phyloP scores from a whole-genome alignment of 1,140 invertebrate species.

The Diploscapter pachys region DNA sequence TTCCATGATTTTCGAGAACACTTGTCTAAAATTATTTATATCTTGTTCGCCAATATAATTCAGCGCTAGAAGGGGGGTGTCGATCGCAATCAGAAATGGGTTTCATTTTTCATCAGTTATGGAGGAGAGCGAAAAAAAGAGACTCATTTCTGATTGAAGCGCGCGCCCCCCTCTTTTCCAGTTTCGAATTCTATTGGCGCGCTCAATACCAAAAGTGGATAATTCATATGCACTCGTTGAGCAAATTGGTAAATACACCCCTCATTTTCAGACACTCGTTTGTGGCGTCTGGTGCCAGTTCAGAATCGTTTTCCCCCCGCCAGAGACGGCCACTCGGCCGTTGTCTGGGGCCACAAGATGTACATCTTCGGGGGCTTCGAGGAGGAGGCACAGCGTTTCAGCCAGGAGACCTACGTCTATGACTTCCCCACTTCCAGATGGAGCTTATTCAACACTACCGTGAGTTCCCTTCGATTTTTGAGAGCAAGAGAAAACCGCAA shows the following conservation, averaged over 20 bases:
- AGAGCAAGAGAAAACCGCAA: background rate
- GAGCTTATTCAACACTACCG: constrained; percentile 52
- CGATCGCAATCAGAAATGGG: too few relatives aligned
- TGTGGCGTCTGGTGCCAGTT: constrained; percentile 70
- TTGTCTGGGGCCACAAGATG: constrained; percentile 77
- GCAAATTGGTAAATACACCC: background rate
- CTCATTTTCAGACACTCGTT: constrained; percentile 63
- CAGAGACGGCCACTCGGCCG: constrained; percentile 83
- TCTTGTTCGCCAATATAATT: too few relatives aligned
- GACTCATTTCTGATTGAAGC: too few relatives aligned
- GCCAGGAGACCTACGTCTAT: constrained; percentile 73
- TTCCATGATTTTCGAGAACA: constrained; percentile 13
- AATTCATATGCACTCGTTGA: background rate
- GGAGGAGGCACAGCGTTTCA: constrained; percentile 74
- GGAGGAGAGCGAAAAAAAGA: too few relatives aligned
- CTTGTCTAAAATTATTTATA: background rate
- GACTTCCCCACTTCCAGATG: constrained; percentile 74
- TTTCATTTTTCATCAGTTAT: too few relatives aligned
- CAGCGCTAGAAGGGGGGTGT: too few relatives aligned
- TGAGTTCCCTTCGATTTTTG: background rate
- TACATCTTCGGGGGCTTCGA: constrained; percentile 81
- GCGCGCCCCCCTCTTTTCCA: too few relatives aligned
- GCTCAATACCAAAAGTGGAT: too few relatives aligned
- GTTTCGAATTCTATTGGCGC: too few relatives aligned
- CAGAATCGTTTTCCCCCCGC: constrained; percentile 72